Conservation (phyloP, 2,888 invertebrate species). For the Ashinkailepas kermadecensis region DNA sequence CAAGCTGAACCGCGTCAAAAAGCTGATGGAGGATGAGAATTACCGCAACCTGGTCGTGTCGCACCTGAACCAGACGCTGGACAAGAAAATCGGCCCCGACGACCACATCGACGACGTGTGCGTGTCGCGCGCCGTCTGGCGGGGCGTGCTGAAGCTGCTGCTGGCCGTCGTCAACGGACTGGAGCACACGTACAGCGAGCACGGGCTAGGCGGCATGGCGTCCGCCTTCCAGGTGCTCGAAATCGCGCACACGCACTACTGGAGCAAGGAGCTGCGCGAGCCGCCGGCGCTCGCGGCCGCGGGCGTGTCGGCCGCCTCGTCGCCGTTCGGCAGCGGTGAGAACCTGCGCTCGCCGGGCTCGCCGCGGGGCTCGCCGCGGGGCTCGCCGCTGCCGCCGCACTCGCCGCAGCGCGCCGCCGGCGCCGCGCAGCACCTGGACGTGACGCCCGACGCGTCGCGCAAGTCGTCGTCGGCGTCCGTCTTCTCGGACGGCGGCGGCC, state of each 20-base stretch:
- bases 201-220: constrained; percentile 88
- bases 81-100: constrained; percentile 84
- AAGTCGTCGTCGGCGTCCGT: constrained; percentile 19
- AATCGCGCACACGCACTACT: constrained; percentile 97
- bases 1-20: constrained; percentile 81
- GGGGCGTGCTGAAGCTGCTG: constrained; percentile 89
- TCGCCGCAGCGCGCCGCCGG: constrained; percentile 36
- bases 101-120: constrained; percentile 98
- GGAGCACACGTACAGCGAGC: constrained; percentile 84
- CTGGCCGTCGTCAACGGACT: constrained; percentile 83
- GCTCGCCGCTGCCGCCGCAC: constrained; percentile 48
- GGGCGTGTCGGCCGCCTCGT: constrained; percentile 48
- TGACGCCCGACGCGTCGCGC: constrained; percentile 13
- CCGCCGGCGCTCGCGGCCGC: constrained; percentile 37
- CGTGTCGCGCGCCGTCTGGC: constrained; percentile 83
- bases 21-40: constrained; percentile 97
- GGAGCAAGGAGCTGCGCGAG: constrained; percentile 71
- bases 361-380: constrained; percentile 46
- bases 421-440: background rate
- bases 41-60: constrained; percentile 92
- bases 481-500: constrained; percentile 20
- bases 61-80: constrained; percentile 87
- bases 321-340: constrained; percentile 61
- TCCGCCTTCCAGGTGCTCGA: constrained; percentile 94
- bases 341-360: constrained; percentile 59